phyloP scores from a whole-genome alignment of 1,140 invertebrate species.

The Drosophila ogumai region DNA sequence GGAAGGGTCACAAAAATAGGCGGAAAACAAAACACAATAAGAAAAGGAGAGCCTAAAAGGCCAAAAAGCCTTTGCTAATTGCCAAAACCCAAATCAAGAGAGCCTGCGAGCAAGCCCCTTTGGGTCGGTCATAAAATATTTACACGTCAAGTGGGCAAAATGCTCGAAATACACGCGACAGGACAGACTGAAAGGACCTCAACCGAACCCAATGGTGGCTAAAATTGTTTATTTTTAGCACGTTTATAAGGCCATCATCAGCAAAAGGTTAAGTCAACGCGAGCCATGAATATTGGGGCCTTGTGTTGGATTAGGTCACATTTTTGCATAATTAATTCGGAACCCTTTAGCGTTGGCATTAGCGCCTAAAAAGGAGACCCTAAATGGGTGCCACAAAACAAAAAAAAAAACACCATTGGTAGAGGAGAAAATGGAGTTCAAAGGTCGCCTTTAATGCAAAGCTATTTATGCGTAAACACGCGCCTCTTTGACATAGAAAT shows the following conservation, averaged over 20 bases:
- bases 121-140: conserved; percentile 68
- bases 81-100: conserved; percentile 71
- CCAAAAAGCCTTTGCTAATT: conserved; percentile 65
- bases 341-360: conserved; percentile 35
- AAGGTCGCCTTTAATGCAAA: conserved; percentile 42
- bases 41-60: conserved; percentile 20
- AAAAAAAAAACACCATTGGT: neutral
- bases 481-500: conserved; percentile 71
- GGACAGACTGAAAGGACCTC: neutral
- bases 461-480: conserved; percentile 79
- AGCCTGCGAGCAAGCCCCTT: conserved; percentile 5
- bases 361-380: conserved; percentile 28
- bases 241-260: conserved; percentile 78
- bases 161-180: conserved; percentile 58
- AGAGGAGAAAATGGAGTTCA: conserved; percentile 46
- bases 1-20: conserved; percentile 12
- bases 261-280: conserved; percentile 71
- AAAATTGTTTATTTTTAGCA: conserved; percentile 80
- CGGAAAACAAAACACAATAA: neutral
- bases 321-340: conserved; percentile 80
- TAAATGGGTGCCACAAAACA: conserved; percentile 12
- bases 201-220: conserved; percentile 35
- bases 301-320: conserved; percentile 73
- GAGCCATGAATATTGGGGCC: conserved; percentile 53
- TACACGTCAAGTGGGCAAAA: conserved; percentile 70